Conservation (phyloP, 2,113 vertebrate genomes). For the Gopherus flavomarginatus region DNA sequence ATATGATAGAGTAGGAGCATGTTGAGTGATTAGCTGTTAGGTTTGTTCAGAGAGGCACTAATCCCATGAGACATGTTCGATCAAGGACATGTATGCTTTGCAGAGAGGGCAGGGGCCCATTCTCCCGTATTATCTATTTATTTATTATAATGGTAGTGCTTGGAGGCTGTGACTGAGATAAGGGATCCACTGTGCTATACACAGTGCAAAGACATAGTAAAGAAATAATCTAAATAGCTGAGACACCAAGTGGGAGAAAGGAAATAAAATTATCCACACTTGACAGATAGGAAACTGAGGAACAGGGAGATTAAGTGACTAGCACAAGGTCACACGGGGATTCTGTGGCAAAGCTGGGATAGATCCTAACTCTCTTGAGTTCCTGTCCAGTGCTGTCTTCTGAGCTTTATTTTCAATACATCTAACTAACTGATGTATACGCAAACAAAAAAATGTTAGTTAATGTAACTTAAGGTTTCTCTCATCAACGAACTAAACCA, state of each 20-base stretch:
- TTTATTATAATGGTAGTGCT: not conserved
- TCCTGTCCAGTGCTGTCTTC: not conserved
- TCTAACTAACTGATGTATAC: not conserved
- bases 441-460: not conserved
- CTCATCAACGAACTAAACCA: not conserved
- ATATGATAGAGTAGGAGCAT: not conserved
- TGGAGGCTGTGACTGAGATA: not conserved
- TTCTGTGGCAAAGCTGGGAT: not conserved
- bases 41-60: not conserved
- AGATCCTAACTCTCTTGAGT: too few relatives aligned
- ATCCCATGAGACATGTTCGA: not conserved
- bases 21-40: not conserved
- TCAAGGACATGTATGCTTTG: conserved; percentile 7
- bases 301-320: not conserved
- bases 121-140: conserved; percentile 1
- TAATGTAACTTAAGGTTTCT: not conserved
- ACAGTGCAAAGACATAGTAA: too few relatives aligned
- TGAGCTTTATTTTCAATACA: not conserved
- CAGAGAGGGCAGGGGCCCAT: not conserved
- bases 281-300: not conserved
- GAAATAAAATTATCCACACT: not conserved
- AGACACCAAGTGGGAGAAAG: not conserved
- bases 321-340: not conserved
- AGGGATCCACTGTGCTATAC: too few relatives aligned
- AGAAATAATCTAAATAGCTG: not conserved